A percentile compares a stretch with the other conserved stretches of the same genome.
phyloP scores from a whole-genome alignment of 2,888 invertebrate genomes.

The Xylocampa areola region DNA sequence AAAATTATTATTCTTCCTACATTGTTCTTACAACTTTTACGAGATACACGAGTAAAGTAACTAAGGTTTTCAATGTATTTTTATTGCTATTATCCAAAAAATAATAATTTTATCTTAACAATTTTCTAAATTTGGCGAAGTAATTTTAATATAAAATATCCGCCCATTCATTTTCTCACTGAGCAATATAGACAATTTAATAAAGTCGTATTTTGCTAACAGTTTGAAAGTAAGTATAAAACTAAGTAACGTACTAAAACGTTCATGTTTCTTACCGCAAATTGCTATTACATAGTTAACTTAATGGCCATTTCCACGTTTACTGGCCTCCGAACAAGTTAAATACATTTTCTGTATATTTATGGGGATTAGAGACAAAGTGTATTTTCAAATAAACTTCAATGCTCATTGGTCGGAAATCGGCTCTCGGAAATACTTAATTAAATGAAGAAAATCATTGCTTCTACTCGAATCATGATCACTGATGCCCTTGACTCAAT shows the following conservation, averaged over 20 bases:
- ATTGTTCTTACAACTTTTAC: no score
- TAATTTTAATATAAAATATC: background rate
- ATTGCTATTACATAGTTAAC: slow-evolving; percentile 51
- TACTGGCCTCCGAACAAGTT: slow-evolving; percentile 39
- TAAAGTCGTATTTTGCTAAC: slow-evolving; percentile 20
- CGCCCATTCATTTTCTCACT: background rate
- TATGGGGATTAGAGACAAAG: slow-evolving; percentile 26
- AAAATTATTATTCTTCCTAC: no score
- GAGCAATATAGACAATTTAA: slow-evolving; percentile 8
- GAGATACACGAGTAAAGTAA: no score
- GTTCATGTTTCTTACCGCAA: slow-evolving; percentile 43
- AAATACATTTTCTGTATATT: slow-evolving; percentile 21
- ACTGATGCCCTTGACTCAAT: no score
- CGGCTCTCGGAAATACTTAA: no score
- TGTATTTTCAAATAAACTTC: background rate
- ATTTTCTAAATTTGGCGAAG: no score
- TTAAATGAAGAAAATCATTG: no score
- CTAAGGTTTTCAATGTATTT: no score
- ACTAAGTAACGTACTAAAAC: slow-evolving; percentile 40
- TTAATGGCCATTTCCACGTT: slow-evolving; percentile 50
- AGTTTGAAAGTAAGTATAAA: slow-evolving; percentile 41
- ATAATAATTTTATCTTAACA: no score
- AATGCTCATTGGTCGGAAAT: no score
- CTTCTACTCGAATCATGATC: no score
- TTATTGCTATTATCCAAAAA: no score